Percentiles rank a stretch among this genome's conserved stretches.
phyloP scores from a whole-genome alignment of 1,140 invertebrate genomes.

The Dendroctonus valens region DNA sequence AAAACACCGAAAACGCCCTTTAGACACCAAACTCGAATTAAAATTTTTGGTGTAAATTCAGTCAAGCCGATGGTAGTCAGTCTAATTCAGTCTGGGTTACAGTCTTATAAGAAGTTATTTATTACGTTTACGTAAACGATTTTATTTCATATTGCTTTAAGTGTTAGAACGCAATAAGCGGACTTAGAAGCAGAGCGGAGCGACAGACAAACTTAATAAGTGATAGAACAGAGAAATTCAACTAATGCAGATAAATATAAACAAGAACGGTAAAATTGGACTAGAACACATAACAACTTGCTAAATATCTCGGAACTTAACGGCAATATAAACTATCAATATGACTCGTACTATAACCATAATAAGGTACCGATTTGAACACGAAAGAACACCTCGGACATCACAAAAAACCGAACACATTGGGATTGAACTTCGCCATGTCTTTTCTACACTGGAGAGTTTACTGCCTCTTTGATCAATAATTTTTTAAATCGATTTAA shows the following conservation, averaged over 20 bases:
- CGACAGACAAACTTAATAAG: not conserved
- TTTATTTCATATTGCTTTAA: slow-evolving; percentile 19
- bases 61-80: slow-evolving; percentile 42
- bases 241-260: slow-evolving; percentile 11
- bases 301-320: slow-evolving; percentile 21
- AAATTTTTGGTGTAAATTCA: slow-evolving; percentile 43
- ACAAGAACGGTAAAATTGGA: slow-evolving; percentile 14
- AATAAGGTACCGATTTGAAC: slow-evolving; percentile 36
- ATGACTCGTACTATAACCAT: slow-evolving; percentile 32
- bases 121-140: slow-evolving; percentile 2
- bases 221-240: slow-evolving; percentile 3
- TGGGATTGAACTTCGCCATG: slow-evolving; percentile 34
- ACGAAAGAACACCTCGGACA: slow-evolving; percentile 31
- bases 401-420: slow-evolving; percentile 46
- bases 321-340: slow-evolving; percentile 31
- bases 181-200: no score
- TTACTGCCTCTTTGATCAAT: slow-evolving; percentile 42
- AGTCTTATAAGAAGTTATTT: slow-evolving; percentile 40
- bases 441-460: slow-evolving; percentile 31
- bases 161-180: no score
- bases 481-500: slow-evolving; percentile 45
- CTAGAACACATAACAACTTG: slow-evolving; percentile 20
- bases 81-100: slow-evolving; percentile 42
- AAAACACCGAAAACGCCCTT: slow-evolving; percentile 35
- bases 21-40: slow-evolving; percentile 38